phyloP scores from a whole-genome alignment of 1,140 invertebrate genomes.

The Eubasilissa regina region DNA sequence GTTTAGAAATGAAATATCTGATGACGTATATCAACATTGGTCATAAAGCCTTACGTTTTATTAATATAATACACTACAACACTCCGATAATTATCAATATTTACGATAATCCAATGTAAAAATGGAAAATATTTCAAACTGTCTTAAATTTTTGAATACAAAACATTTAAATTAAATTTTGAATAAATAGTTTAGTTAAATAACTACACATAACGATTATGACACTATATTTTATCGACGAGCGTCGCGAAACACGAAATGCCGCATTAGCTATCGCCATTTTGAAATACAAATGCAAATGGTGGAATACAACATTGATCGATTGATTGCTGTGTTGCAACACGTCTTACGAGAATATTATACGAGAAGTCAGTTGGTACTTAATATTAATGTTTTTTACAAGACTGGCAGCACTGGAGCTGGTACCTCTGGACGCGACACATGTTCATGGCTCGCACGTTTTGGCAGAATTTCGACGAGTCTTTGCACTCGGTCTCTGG shows the following conservation, averaged over 20 bases:
- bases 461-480: constrained; percentile 84
- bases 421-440: constrained; percentile 86
- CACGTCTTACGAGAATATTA: not conserved
- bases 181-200: constrained; percentile 18
- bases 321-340: constrained; percentile 1
- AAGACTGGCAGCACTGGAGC: constrained; percentile 88
- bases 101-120: not conserved
- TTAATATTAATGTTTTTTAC: constrained; percentile 66
- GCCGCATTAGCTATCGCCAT: not conserved
- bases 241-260: not conserved
- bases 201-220: constrained; percentile 25
- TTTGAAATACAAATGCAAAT: constrained; percentile 1
- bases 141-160: constrained; percentile 21
- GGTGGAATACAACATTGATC: not conserved
- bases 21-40: constrained; percentile 33
- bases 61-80: not conserved
- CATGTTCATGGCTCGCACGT: constrained; percentile 87
- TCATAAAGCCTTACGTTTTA: constrained; percentile 42
- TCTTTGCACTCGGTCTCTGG: constrained; percentile 83
- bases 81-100: not conserved
- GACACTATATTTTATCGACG: constrained; percentile 15
- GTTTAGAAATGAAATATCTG: not conserved
- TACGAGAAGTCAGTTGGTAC: constrained; percentile 3
- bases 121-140: not conserved
- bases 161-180: constrained; percentile 30